Conservation (phyloP, 2,113 vertebrate genomes). For the Tricholaema leucomelas region DNA sequence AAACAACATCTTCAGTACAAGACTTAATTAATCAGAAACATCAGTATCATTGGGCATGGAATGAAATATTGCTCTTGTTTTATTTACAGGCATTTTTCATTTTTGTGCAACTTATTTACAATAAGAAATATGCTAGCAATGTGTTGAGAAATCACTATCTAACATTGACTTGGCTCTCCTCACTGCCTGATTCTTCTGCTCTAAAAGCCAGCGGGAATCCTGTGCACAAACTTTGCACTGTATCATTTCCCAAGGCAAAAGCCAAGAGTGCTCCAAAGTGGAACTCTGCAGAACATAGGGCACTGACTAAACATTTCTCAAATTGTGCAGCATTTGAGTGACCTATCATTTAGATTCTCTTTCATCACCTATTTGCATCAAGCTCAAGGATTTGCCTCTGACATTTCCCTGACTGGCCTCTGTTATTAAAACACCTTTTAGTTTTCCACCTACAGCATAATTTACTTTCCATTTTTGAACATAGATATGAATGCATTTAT, state of each 20-base stretch:
- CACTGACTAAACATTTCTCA: constrained; percentile 27
- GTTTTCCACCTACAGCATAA: not conserved
- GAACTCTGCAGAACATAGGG: constrained; percentile 12
- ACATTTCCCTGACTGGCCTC: not conserved
- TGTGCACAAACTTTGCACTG: not conserved
- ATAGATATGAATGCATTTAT: not conserved
- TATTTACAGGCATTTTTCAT: not conserved
- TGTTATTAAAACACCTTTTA: not conserved
- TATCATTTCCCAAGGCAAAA: not conserved
- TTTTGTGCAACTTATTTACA: constrained; percentile 31
- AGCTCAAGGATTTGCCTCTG: not conserved
- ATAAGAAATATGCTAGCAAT: not conserved
- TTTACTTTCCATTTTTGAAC: not conserved
- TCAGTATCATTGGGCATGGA: not conserved
- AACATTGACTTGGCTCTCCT: not conserved
- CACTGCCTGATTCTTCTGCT: not conserved
- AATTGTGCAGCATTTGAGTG: not conserved
- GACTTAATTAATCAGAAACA: not conserved
- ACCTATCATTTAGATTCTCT: not conserved
- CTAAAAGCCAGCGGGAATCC: not conserved
- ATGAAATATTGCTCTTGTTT: not conserved
- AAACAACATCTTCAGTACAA: not conserved
- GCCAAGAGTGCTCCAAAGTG: not conserved
- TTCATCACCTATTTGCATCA: not conserved
- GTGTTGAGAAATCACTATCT: constrained; percentile 30